Conservation (phyloP, 2,888 invertebrate species). For the Lamellibrachia columna region DNA sequence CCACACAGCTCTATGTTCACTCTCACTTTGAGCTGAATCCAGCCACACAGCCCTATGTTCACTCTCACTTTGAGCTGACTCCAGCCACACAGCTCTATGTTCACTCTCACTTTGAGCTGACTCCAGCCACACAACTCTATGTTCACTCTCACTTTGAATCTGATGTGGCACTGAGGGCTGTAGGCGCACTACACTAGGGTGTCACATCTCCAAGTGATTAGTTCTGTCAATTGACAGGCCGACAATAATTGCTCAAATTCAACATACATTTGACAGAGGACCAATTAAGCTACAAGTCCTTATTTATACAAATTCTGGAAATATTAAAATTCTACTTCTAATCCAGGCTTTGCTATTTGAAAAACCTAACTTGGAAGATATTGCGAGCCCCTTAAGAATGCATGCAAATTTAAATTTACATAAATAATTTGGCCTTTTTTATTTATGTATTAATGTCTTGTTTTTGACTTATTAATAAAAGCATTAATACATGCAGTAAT, state of each 20-base stretch:
- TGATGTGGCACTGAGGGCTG: neutral
- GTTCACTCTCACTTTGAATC: too few species aligned
- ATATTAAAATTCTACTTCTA: neutral
- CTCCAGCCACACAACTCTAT: too few species aligned
- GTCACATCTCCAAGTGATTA: neutral
- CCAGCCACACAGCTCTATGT: too few species aligned
- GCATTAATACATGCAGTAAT: neutral
- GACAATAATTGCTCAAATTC: conserved; percentile 1
- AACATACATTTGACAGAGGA: neutral
- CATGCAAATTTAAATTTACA: neutral
- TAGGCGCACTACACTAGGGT: neutral
- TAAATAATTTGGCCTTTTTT: neutral
- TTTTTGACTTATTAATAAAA: neutral
- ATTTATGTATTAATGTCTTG: neutral
- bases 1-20: too few species aligned
- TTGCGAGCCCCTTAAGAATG: neutral
- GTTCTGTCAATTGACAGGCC: neutral
- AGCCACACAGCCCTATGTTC: too few species aligned
- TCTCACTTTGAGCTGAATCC: too few species aligned
- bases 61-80: too few species aligned
- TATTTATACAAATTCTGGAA: neutral
- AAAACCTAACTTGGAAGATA: neutral
- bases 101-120: too few species aligned
- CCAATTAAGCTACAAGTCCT: neutral
- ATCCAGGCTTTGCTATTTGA: neutral